Evolutionary conservation across 2,888 invertebrate species (phyloP), one percentile per base, ranked within the genome.

Genomic region (Meiosimyza platycephala): DNA sequence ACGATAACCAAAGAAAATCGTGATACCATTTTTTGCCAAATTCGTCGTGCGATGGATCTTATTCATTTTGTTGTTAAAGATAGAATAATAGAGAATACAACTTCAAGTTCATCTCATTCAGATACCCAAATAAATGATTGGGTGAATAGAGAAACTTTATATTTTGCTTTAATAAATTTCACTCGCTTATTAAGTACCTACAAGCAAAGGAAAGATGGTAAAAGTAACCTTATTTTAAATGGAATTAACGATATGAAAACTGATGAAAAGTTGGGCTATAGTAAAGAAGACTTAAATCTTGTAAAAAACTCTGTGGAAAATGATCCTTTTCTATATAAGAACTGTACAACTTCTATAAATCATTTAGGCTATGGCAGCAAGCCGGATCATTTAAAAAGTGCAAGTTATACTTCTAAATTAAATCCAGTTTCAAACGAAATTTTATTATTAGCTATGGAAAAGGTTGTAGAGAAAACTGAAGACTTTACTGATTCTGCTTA

Each of bases 401-500:
- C 40, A 9, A 40, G 40, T 40, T 40, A 40, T 2, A 40, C 40
- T 15, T 15, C 16, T 1, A 54, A 33, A 40, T n/a, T 54, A 7
- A 54, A 63, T 63, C 13, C 54, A 54, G 63, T 63, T 13, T 54
- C 63, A 40, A 70, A 52, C 47, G 70, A 70, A 47, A 63, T 70
- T 77, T 90, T 99, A 70, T 92, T 95, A 40, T 89, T 93, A 79
- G 95, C 97, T 74, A 90, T 99, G 83, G 96, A 98, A 81, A 93
- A 95, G 77, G 93, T 97, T 74, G 92, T 97, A 76, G 99, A 99
- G 89, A 92, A 97, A 84, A 97, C 97, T 76, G 95, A 96, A 89
- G 98, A 99, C 89, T 99, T 99, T 89, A 99, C 99, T 69, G 99
- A 99, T 89, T 99, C 98, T 78, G 98, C 99, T 77, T 99, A 99